Evolutionary conservation across 2,888 invertebrate species (phyloP), one percentile per base, ranked within the genome.

Genomic region (Idaea biselata): DNA sequence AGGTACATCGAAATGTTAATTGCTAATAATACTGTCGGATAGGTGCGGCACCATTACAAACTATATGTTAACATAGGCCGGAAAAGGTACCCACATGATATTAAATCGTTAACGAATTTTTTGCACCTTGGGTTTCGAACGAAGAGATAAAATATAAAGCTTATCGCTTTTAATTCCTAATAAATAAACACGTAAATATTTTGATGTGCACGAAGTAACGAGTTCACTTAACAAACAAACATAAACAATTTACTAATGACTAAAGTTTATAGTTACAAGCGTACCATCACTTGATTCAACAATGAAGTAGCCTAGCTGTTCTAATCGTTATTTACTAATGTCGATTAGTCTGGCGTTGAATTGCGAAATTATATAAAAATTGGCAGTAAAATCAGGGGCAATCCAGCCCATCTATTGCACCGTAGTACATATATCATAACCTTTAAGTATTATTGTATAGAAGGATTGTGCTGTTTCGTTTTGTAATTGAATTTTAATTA

Each of bases 61-160:
- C 60, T 64, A 44, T 56, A 60, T 25, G 14, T 58, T 58, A 60
- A 67, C 65, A 58, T 75, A 77, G 75, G 75, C 77, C 73, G 58
- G 68, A 8, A 59, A 58, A 61, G 32, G 25, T 25, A 25, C 25
- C 25, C 25, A 25, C 25, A 25, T 25, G n/a, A 25, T 25, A 25
- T 3, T 25, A 25, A 8, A 32, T 56, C 17, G n/a, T 18, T 16
- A 18, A 18, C 18, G 18, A 57, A 25, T 25, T 18, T 18, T 18
- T 18, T 54, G 53, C 44, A 33, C 44, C 58, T 25, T 58, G 31
- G 58, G 18, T 18, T 18, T 25, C 44, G 11, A 44, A 44, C 6
- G 44, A 4, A 44, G 44, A 8, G 44, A 44, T 8, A 14, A 44
- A 44, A 44, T 44, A 44, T 44, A 44, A 44, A 44, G 14, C 8